phyloP scores from a whole-genome alignment of 2,888 invertebrate genomes.

The Eremobia ochroleuca region DNA sequence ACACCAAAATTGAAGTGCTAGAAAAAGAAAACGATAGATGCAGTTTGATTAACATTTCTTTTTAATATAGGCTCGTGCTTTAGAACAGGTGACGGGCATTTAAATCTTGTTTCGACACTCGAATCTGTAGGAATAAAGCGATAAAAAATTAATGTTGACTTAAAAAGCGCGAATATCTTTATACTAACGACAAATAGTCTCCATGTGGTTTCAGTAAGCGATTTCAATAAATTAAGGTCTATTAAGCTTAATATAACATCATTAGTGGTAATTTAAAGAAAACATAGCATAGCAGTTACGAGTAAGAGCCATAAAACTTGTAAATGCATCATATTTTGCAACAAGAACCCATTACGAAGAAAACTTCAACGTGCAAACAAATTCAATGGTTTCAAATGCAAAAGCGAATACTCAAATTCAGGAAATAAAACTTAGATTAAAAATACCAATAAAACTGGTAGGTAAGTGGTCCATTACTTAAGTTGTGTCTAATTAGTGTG shows the following conservation, averaged over 20 bases:
- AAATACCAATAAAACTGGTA: not conserved
- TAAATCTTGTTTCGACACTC: constrained; percentile 43
- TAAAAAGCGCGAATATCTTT: not conserved
- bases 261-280: not conserved
- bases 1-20: constrained; percentile 12
- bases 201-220: constrained; percentile 6
- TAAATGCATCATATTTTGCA: not conserved
- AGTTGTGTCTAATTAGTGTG: constrained; percentile 1
- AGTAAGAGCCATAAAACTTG: not conserved
- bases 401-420: not conserved
- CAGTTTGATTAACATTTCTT: constrained; percentile 52
- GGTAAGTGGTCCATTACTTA: not conserved
- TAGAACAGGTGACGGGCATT: constrained; percentile 57
- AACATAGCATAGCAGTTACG: not conserved
- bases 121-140: constrained; percentile 24
- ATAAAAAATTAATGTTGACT: constrained; percentile 14
- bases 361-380: not conserved
- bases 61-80: constrained; percentile 62
- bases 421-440: too few species aligned
- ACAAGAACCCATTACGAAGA: not conserved
- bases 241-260: constrained; percentile 15
- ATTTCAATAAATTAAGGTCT: constrained; percentile 17
- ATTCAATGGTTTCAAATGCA: not conserved
- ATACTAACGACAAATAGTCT: constrained; percentile 3
- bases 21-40: constrained; percentile 46